Conservation (phyloP, 2,113 vertebrate species). For the Passer domesticus region DNA sequence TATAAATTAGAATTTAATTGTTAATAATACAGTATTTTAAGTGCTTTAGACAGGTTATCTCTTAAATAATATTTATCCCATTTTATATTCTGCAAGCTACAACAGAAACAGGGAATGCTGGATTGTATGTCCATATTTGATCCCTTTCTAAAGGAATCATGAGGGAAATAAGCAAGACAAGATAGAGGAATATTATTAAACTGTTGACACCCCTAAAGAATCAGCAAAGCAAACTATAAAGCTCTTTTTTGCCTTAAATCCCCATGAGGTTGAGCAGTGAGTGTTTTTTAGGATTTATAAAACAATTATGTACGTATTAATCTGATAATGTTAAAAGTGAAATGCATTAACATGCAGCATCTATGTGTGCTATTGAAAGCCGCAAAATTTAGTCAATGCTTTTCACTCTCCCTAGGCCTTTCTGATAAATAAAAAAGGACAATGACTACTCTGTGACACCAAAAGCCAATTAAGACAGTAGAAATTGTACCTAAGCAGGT, state of each 20-base stretch:
- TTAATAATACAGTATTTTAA: neutral
- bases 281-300: neutral
- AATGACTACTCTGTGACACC: neutral
- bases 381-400: neutral
- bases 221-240: neutral
- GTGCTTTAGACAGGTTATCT: neutral
- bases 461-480: neutral
- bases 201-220: neutral
- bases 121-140: neutral
- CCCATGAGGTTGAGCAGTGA: neutral
- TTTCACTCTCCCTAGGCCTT: neutral
- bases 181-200: neutral
- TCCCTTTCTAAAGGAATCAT: neutral
- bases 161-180: neutral
- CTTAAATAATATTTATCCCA: neutral
- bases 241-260: neutral
- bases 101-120: neutral
- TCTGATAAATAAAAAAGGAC: neutral
- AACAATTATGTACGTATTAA: neutral
- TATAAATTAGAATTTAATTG: neutral
- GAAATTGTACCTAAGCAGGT: neutral
- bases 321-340: neutral
- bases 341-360: neutral
- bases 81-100: neutral
- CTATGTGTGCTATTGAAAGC: neutral